Evolutionary conservation across 1,140 invertebrate species (phyloP).

Genomic region (Sinella curviseta): DNA sequence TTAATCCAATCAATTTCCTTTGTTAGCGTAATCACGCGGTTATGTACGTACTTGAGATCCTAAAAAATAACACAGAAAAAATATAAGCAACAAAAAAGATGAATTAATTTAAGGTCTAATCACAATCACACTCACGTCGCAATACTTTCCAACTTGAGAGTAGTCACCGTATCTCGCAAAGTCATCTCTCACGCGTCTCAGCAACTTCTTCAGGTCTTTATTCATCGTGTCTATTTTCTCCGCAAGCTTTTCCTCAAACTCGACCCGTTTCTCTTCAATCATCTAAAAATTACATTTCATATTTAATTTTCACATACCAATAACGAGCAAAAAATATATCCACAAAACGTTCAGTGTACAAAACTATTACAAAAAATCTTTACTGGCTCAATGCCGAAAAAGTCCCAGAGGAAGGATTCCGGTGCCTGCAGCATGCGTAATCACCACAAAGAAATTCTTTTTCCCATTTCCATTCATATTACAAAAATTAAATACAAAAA

Average conservation of each 20-base stretch:
- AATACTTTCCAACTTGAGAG: conserved; percentile 58
- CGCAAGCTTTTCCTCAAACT: conserved; percentile 75
- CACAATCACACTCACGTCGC: conserved; percentile 37
- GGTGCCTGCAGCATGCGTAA: conserved; percentile 42
- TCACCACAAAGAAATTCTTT: neutral
- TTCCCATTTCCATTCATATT: neutral
- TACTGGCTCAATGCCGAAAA: conserved; percentile 44
- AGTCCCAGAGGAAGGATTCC: conserved; percentile 44
- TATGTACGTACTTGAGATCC: conserved; percentile 71
- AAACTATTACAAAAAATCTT: too few relatives aligned
- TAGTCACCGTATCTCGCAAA: conserved; percentile 55
- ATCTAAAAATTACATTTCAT: conserved; percentile 54
- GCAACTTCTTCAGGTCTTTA: conserved; percentile 68
- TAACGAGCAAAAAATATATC: neutral
- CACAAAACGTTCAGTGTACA: neutral
- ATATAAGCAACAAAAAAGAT: neutral
- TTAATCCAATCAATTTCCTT: conserved; percentile 80
- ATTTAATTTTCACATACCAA: neutral
- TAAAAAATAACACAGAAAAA: too few relatives aligned
- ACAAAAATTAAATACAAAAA: neutral
- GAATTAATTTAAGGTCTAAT: neutral
- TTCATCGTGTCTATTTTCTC: conserved; percentile 68
- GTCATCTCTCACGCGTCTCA: conserved; percentile 61
- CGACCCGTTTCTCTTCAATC: conserved; percentile 75
- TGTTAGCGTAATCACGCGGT: conserved; percentile 71